Percentiles rank a stretch among this genome's conserved stretches.
These are phyloP conservation scores for Hepsetus odoe DNA, from an alignment of 2,113 vertebrate species.

Conservation along the genomic window DNA sequence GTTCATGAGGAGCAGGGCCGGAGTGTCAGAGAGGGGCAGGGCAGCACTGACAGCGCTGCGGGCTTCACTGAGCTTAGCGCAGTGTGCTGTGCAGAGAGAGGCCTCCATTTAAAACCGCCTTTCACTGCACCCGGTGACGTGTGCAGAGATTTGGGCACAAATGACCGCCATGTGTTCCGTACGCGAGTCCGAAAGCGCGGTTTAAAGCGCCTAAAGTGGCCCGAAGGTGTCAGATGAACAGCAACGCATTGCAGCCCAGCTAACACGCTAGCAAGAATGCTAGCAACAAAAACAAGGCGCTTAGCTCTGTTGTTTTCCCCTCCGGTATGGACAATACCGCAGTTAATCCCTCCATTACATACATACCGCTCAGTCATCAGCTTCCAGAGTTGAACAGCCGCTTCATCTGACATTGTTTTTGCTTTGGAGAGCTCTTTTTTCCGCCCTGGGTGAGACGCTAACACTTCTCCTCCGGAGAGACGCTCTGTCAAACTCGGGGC, in stretches of 20 bases:
- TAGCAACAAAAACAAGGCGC: not conserved
- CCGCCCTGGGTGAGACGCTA: conserved; percentile 50
- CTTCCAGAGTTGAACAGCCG: conserved; percentile 60
- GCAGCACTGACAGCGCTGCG: not conserved
- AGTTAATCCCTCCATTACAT: not conserved
- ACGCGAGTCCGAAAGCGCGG: not conserved
- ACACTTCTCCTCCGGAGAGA: conserved; percentile 30
- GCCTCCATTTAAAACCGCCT: not conserved
- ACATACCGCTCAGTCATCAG: conserved; percentile 69
- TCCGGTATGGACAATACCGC: no score
- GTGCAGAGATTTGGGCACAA: not conserved
- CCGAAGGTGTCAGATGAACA: not conserved
- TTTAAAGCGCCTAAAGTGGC: not conserved
- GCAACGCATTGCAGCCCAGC: conserved; percentile 5
- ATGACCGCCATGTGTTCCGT: not conserved
- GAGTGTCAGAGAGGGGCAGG: no score
- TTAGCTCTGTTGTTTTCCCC: not conserved
- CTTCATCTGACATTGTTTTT: conserved; percentile 77
- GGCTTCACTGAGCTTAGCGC: not conserved
- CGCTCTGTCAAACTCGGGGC: conserved; percentile 23
- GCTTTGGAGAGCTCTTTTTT: conserved; percentile 34
- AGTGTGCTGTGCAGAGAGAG: not conserved
- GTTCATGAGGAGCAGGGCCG: not conserved
- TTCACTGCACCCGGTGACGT: not conserved
- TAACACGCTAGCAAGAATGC: not conserved